These are phyloP conservation scores for Porites divaricata DNA, from an alignment of 92 coral and sea anemone species.

Conservation along the genomic window DNA sequence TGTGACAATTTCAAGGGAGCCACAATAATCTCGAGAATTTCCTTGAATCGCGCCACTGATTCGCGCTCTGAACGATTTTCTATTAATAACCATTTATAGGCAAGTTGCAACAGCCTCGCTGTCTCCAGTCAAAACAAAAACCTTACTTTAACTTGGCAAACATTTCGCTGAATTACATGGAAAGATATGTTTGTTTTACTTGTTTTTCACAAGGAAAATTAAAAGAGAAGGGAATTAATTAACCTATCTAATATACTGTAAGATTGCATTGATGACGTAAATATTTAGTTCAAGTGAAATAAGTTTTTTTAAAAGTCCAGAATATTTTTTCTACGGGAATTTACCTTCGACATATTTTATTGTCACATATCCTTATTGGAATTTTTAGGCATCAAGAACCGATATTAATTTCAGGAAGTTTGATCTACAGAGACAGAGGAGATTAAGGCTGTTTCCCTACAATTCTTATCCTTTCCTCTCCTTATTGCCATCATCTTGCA, in stretches of 20 bases:
- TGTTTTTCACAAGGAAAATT: background rate
- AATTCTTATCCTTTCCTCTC: background rate
- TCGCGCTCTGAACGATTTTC: background rate
- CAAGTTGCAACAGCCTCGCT: constrained; percentile 6
- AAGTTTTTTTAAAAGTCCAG: background rate
- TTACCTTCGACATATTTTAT: background rate
- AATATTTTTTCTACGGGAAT: background rate
- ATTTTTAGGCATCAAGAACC: background rate
- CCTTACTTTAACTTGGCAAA: constrained; percentile 37
- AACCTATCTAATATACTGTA: too few relatives aligned
- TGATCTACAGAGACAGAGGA: background rate
- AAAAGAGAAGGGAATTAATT: background rate
- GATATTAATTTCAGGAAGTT: constrained; percentile 26
- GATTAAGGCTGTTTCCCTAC: background rate
- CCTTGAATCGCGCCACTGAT: constrained; percentile 26
- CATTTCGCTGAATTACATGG: background rate
- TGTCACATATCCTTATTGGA: background rate
- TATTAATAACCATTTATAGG: background rate
- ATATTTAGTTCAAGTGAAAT: too few relatives aligned
- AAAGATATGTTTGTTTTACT: background rate
- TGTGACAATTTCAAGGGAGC: constrained; percentile 16
- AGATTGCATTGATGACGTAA: too few relatives aligned
- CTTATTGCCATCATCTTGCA: background rate
- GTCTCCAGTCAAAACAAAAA: constrained; percentile 25
- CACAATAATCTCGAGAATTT: constrained; percentile 29